Evolutionary conservation across 2,113 vertebrate genomes (phyloP).

Genomic region (Corapipo altera): DNA sequence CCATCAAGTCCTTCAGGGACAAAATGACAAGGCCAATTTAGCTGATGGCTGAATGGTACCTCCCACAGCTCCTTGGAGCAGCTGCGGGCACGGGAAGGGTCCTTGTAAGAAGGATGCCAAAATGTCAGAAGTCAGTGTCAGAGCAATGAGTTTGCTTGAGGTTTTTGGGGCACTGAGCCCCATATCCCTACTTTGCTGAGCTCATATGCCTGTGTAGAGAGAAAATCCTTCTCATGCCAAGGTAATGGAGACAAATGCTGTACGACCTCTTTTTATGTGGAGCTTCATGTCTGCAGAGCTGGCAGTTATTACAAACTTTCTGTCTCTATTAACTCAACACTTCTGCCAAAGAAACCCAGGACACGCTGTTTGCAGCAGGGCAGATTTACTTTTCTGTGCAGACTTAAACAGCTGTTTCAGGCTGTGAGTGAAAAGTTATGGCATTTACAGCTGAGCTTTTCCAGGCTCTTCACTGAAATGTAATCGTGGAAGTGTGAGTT

Average conservation of each 20-base stretch:
- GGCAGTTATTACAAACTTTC: not conserved
- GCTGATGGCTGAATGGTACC: not conserved
- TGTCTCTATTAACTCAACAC: constrained; percentile 39
- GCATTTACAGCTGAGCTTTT: constrained; percentile 14
- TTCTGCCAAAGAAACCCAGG: not conserved
- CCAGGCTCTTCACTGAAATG: not conserved
- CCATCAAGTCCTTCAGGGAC: not conserved
- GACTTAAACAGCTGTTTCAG: constrained; percentile 15
- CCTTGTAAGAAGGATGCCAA: not conserved
- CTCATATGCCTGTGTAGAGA: not conserved
- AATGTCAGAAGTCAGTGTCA: not conserved
- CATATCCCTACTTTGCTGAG: not conserved
- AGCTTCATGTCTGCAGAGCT: not conserved
- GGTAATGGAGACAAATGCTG: not conserved
- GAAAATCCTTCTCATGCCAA: not conserved
- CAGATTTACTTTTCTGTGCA: not conserved
- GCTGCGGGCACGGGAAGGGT: not conserved
- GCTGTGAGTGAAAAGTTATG: not conserved
- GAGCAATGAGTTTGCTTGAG: not conserved
- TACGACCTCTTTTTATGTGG: not conserved
- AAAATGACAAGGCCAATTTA: not conserved
- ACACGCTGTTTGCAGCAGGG: not conserved
- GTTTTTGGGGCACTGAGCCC: not conserved
- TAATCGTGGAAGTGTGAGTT: not conserved
- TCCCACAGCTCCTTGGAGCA: not conserved